These are phyloP conservation scores for Orchesella cincta DNA, from an alignment of 1,140 invertebrate species.

Conservation along the genomic window DNA sequence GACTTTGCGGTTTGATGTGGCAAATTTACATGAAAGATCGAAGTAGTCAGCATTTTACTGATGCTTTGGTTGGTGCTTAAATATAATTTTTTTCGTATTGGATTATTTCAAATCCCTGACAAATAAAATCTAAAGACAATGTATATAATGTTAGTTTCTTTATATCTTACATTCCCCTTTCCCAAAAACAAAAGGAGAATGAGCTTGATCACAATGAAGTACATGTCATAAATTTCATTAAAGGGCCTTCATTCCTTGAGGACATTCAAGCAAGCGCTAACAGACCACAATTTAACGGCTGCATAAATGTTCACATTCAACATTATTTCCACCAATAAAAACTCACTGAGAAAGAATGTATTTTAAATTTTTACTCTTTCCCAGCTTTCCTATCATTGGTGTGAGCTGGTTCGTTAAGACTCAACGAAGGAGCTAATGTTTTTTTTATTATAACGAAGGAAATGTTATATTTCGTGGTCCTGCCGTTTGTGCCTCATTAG, in stretches of 20 bases:
- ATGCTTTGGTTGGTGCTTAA: too few relatives aligned
- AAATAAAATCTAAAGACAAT: not conserved
- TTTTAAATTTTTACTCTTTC: not conserved
- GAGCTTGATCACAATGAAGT: not conserved
- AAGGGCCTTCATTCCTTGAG: constrained; percentile 17
- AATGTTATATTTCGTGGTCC: constrained; percentile 18
- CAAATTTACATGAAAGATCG: not conserved
- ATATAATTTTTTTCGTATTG: too few relatives aligned
- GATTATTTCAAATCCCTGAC: too few relatives aligned
- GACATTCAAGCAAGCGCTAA: not conserved
- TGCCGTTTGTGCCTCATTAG: constrained; percentile 25
- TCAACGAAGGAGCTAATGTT: not conserved
- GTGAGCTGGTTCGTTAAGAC: constrained; percentile 26
- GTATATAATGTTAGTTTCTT: not conserved
- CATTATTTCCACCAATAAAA: not conserved
- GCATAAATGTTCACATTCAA: too few relatives aligned
- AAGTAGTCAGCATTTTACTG: too few relatives aligned
- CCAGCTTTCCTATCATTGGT: not conserved
- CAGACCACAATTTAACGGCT: not conserved
- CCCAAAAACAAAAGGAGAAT: not conserved
- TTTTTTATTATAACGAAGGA: constrained; percentile 14
- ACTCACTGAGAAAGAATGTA: not conserved
- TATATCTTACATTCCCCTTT: not conserved
- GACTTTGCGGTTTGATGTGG: not conserved
- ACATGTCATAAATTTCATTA: constrained; percentile 23